These are phyloP conservation scores for Ranitomeya imitator DNA, from an alignment of 2,113 vertebrate species.

Conservation along the genomic window DNA sequence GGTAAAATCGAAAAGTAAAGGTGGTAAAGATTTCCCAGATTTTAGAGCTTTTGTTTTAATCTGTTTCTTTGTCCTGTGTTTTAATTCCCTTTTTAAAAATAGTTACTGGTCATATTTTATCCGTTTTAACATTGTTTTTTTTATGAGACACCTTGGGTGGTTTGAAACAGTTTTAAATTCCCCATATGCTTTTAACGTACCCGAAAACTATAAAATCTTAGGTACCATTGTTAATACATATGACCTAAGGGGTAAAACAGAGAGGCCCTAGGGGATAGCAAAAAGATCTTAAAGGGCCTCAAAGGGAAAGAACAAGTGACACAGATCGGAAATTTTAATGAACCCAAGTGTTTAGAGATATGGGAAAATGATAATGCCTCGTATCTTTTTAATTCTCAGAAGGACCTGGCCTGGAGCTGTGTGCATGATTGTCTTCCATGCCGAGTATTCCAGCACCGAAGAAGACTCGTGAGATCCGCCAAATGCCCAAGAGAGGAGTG, in stretches of 20 bases:
- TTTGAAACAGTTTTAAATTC: background rate
- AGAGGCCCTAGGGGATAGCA: background rate
- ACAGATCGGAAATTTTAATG: too few species aligned
- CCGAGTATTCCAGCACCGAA: background rate
- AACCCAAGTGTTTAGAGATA: too few species aligned
- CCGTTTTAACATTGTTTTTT: background rate
- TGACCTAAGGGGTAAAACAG: background rate
- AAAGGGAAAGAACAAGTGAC: too few species aligned
- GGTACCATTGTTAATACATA: background rate
- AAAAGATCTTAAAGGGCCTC: background rate
- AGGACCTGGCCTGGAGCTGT: background rate
- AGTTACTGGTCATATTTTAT: background rate
- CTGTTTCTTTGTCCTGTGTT: background rate
- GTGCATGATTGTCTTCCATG: background rate
- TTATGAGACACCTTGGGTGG: background rate
- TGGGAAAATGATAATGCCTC: too few species aligned
- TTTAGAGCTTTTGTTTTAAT: background rate
- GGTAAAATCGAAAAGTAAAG: background rate
- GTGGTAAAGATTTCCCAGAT: background rate
- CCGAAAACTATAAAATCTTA: background rate
- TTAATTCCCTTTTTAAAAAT: too few species aligned
- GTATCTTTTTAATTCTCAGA: too few species aligned
- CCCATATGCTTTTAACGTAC: background rate
- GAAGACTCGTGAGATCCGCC: background rate
- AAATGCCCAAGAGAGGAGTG: too few species aligned